Evolutionary conservation across 2,113 vertebrate species (phyloP).

Genomic region (Nycticryphes semicollaris): DNA sequence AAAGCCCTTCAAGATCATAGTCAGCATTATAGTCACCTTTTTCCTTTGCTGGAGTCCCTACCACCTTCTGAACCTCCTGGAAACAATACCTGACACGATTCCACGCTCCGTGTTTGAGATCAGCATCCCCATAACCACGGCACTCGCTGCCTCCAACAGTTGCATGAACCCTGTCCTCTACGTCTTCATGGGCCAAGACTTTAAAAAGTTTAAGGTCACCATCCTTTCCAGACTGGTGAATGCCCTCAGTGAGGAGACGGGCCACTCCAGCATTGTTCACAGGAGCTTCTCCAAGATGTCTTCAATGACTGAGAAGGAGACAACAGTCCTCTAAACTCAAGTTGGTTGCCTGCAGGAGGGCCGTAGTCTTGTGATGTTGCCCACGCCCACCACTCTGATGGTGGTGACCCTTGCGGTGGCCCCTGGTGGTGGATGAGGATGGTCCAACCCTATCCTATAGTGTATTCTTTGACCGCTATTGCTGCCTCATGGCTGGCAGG

Average conservation of each 20-base stretch:
- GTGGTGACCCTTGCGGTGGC: background rate
- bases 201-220: slow-evolving; percentile 81
- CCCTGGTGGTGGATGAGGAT: background rate
- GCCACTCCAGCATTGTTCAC: slow-evolving; percentile 68
- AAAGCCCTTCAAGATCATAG: slow-evolving; percentile 87
- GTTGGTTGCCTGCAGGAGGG: background rate
- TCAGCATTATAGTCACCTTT: slow-evolving; percentile 84
- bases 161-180: slow-evolving; percentile 94
- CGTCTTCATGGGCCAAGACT: slow-evolving; percentile 94
- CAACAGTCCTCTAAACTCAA: slow-evolving; percentile 42
- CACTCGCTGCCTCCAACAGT: slow-evolving; percentile 86
- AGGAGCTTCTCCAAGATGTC: slow-evolving; percentile 76
- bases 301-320: slow-evolving; percentile 74
- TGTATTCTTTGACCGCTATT: background rate
- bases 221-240: slow-evolving; percentile 76
- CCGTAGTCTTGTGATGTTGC: background rate
- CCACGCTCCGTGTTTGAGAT: slow-evolving; percentile 33
- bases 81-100: slow-evolving; percentile 47
- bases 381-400: background rate
- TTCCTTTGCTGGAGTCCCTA: slow-evolving; percentile 90
- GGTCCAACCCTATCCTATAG: background rate
- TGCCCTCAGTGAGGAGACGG: slow-evolving; percentile 75
- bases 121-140: slow-evolving; percentile 69
- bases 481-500: background rate
- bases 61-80: slow-evolving; percentile 81